A percentile compares a stretch with the other conserved stretches of the same genome.
Conservation (phyloP, 2,113 vertebrate genomes). For the Prionailurus bengalensis region DNA sequence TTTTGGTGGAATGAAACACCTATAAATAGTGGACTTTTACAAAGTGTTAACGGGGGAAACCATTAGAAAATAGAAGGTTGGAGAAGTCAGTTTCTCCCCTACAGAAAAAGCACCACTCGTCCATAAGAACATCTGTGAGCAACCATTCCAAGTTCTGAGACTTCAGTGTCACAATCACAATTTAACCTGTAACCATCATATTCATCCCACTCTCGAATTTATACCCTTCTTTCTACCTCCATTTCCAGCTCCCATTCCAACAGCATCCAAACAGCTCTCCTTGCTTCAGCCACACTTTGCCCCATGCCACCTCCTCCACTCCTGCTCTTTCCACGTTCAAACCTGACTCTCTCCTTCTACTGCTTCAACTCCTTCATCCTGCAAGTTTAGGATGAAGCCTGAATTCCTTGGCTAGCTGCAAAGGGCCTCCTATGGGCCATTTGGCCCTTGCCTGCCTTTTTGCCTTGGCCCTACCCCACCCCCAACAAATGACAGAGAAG, state of each 20-base stretch:
- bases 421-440: not conserved
- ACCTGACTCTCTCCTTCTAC: not conserved
- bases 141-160: not conserved
- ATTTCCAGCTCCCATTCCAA: not conserved
- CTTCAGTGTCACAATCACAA: not conserved
- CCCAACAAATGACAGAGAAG: not conserved
- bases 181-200: not conserved
- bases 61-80: not conserved
- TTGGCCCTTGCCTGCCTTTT: not conserved
- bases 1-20: not conserved
- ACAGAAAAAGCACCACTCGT: not conserved
- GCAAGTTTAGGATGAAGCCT: not conserved
- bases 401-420: not conserved
- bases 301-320: too few relatives aligned
- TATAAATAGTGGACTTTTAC: not conserved
- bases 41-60: not conserved
- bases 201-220: not conserved
- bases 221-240: not conserved
- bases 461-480: not conserved
- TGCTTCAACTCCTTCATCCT: not conserved
- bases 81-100: not conserved
- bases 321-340: not conserved
- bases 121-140: not conserved
- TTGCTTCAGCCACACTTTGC: not conserved
- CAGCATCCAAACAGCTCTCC: not conserved